Percentiles rank a stretch among this genome's conserved stretches.
These are phyloP conservation scores for Pitangus sulphuratus DNA, from an alignment of 2,797 vertebrate species.

Conservation along the genomic window DNA sequence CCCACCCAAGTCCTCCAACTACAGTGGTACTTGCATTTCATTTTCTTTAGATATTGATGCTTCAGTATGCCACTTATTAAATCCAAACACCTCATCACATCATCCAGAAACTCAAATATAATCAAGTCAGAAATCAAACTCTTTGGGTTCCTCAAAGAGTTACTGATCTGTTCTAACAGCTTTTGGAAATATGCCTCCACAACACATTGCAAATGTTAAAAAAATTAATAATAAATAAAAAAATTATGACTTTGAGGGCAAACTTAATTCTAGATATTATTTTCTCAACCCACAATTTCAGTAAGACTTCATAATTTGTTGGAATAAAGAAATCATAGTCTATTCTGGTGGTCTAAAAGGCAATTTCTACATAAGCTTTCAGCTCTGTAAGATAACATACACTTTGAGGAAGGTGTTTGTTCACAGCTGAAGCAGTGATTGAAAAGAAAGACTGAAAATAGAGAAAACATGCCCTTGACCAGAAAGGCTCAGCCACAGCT, in stretches of 20 bases:
- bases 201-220: not conserved
- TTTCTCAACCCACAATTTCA: not conserved
- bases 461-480: not conserved
- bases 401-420: not conserved
- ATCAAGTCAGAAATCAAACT: not conserved
- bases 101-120: not conserved
- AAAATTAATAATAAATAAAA: not conserved
- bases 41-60: not conserved
- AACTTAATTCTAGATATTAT: not conserved
- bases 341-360: not conserved
- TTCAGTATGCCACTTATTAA: not conserved
- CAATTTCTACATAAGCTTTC: not conserved
- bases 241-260: not conserved
- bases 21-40: not conserved
- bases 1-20: not conserved
- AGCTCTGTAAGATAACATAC: rapidly evolving
- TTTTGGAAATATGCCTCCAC: not conserved
- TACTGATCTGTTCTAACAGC: not conserved
- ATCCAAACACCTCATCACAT: not conserved
- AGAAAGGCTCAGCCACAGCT: not conserved
- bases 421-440: not conserved
- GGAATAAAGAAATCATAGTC: not conserved
- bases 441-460: not conserved
- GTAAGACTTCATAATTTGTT: not conserved
- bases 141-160: not conserved